These are phyloP conservation scores for Lasioglossum albipes DNA, from an alignment of 1,140 invertebrate genomes.

Conservation along the genomic window DNA sequence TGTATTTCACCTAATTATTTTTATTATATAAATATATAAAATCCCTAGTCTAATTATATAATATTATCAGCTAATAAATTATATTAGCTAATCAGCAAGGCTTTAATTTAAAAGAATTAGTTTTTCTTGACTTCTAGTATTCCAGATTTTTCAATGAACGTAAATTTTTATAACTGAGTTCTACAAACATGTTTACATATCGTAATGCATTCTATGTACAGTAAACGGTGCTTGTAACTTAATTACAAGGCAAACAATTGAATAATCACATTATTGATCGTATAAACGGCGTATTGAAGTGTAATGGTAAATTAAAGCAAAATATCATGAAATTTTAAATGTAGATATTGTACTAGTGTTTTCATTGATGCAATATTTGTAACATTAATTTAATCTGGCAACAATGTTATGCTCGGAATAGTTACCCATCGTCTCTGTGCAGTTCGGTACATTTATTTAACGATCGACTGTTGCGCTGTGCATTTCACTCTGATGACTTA, in stretches of 20 bases:
- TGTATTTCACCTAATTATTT: no score
- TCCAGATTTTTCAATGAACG: no score
- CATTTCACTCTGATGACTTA: conserved; percentile 33
- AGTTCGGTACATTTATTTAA: conserved; percentile 20
- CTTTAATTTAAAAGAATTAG: no score
- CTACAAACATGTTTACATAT: no score
- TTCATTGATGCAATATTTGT: not conserved
- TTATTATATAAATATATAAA: no score
- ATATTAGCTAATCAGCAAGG: no score
- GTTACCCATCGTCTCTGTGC: not conserved
- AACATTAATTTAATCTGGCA: not conserved
- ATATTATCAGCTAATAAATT: no score
- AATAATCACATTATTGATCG: not conserved
- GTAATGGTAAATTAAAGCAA: not conserved
- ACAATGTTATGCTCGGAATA: not conserved
- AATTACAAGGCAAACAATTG: not conserved
- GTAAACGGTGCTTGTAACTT: not conserved
- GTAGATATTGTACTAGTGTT: not conserved
- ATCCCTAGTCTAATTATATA: no score
- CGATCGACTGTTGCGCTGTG: not conserved
- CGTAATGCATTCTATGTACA: not conserved
- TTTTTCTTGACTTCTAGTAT: no score
- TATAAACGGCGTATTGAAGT: no score
- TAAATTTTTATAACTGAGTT: no score
- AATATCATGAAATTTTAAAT: not conserved